Conservation (phyloP, 2,888 invertebrate genomes). For the Conus canariensis region DNA sequence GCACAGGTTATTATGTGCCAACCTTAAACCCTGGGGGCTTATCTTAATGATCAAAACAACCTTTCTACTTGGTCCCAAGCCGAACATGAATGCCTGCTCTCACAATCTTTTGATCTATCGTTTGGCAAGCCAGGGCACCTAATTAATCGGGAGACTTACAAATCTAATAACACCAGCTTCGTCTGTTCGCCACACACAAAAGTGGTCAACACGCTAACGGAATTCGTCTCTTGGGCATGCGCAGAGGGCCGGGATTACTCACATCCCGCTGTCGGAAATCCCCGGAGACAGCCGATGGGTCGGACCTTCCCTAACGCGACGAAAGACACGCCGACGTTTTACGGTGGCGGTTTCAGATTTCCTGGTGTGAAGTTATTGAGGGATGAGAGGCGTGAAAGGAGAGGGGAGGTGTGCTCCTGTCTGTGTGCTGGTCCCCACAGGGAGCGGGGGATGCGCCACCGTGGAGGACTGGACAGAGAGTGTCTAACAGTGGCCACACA, state of each 20-base stretch:
- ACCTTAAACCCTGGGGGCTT: neutral
- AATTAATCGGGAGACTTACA: neutral
- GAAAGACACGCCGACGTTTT: conserved; percentile 30
- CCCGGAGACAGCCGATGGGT: neutral
- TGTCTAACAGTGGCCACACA: neutral
- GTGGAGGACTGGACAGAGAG: neutral
- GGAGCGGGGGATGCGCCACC: neutral
- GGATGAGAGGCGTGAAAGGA: conserved; percentile 12
- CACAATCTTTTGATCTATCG: conserved; percentile 17
- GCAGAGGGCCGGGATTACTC: neutral
- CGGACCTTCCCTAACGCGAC: neutral
- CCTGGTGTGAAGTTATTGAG: conserved; percentile 4
- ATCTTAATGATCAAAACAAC: neutral
- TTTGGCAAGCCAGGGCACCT: neutral
- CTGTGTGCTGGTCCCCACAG: neutral
- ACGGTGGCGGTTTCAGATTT: conserved; percentile 29
- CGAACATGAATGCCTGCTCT: neutral
- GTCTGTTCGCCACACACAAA: neutral
- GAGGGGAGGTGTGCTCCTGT: neutral
- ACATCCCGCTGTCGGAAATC: neutral
- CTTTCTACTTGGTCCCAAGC: neutral
- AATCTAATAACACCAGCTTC: neutral
- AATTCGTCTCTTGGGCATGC: conserved; percentile 11
- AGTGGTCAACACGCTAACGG: neutral
- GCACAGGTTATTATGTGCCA: neutral